Conservation (phyloP, 2,797 vertebrate genomes). For the Diceros bicornis region DNA sequence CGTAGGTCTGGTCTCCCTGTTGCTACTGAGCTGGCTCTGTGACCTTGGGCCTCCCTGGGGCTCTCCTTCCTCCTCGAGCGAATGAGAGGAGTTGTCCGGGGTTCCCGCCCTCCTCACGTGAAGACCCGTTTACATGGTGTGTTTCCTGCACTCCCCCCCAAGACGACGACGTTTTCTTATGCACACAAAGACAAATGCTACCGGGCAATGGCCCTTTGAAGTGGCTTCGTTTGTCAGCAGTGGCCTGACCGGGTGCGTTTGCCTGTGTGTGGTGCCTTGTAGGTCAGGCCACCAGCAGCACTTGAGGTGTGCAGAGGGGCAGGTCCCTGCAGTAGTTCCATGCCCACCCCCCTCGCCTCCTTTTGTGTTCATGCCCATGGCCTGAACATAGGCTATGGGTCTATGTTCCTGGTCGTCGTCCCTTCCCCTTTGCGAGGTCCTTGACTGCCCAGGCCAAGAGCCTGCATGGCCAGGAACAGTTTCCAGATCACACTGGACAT, state of each 20-base stretch:
- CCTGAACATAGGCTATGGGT: too few relatives aligned
- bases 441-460: background rate
- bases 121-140: background rate
- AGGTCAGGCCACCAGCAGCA: background rate
- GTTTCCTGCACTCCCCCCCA: background rate
- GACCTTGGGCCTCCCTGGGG: background rate
- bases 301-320: fast-evolving
- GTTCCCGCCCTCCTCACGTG: background rate
- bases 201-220: background rate
- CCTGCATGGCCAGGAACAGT: background rate
- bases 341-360: background rate
- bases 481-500: background rate
- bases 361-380: fast-evolving
- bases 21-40: background rate
- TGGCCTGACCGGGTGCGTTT: background rate
- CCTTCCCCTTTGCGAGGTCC: background rate
- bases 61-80: background rate
- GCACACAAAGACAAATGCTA: background rate
- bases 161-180: background rate
- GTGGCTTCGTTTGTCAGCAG: background rate
- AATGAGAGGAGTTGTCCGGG: background rate
- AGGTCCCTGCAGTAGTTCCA: background rate
- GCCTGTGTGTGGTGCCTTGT: too few relatives aligned
- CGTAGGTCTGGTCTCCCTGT: background rate
- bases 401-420: background rate